These are phyloP conservation scores for Suricata suricatta DNA, from an alignment of 2,113 vertebrate genomes.

Conservation along the genomic window DNA sequence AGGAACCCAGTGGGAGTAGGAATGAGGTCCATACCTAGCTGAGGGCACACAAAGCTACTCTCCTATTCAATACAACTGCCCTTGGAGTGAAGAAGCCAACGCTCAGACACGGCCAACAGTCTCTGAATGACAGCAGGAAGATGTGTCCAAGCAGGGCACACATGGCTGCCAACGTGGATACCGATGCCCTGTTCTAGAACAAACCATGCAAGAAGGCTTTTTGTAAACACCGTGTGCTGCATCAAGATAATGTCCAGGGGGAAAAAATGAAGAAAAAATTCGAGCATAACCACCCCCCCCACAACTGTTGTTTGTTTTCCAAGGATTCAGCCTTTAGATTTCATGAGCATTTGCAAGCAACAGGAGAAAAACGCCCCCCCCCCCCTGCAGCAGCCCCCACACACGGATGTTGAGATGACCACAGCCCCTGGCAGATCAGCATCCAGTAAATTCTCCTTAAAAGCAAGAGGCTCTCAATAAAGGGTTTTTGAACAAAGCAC, in stretches of 20 bases:
- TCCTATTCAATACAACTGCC: neutral
- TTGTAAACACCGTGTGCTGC: constrained; percentile 4
- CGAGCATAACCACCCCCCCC: neutral
- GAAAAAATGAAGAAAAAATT: neutral
- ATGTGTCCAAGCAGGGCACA: fast-evolving
- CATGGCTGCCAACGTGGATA: neutral
- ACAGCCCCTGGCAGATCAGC: constrained; percentile 28
- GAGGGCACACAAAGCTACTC: neutral
- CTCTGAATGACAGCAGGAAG: neutral
- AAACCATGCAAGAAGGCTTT: neutral
- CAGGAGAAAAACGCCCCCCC: neutral
- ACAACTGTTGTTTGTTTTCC: constrained; percentile 15
- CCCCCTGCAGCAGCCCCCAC: neutral
- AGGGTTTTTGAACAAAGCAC: constrained; percentile 54
- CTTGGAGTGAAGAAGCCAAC: neutral
- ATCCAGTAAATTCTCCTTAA: neutral
- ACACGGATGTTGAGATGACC: fast-evolving
- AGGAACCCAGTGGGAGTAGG: neutral
- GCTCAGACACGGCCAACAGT: fast-evolving
- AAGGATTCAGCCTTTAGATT: constrained; percentile 56
- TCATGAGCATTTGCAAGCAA: constrained; percentile 53
- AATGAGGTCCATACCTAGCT: neutral
- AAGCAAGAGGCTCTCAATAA: constrained; percentile 18
- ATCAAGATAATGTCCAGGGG: constrained; percentile 54
- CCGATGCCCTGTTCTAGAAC: neutral